Conservation (phyloP, 1,140 invertebrate genomes). For the Bombus sylvicola region DNA sequence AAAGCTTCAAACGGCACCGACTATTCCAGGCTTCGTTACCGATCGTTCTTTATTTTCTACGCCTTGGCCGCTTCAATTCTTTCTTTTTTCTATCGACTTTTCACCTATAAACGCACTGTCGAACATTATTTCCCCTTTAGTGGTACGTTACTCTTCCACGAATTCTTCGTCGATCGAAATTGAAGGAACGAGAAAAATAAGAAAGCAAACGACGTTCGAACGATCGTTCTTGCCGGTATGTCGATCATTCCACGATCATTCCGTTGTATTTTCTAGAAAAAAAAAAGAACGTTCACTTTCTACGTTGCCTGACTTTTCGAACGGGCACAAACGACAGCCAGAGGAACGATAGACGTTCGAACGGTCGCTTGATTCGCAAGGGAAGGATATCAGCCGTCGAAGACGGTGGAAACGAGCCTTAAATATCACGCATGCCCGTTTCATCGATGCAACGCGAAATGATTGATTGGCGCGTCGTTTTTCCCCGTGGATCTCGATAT, state of each 20-base stretch:
- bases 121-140: not conserved
- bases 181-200: not conserved
- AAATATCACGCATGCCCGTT: not conserved
- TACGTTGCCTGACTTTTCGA: not conserved
- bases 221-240: constrained; percentile 4
- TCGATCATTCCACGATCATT: constrained; percentile 57
- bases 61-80: not conserved
- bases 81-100: not conserved
- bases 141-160: not conserved
- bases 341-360: not conserved
- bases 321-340: constrained; percentile 1
- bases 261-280: not conserved
- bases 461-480: not conserved
- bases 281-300: not conserved
- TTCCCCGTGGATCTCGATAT: not conserved
- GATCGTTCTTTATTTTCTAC: not conserved
- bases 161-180: not conserved
- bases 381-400: not conserved
- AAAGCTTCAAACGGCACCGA: not conserved
- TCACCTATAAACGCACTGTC: not conserved
- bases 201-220: not conserved
- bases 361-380: not conserved
- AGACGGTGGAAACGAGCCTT: not conserved
- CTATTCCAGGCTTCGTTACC: not conserved
- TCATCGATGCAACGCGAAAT: not conserved